phyloP scores from a whole-genome alignment of 2,113 vertebrate genomes.

The Silurus meridionalis region DNA sequence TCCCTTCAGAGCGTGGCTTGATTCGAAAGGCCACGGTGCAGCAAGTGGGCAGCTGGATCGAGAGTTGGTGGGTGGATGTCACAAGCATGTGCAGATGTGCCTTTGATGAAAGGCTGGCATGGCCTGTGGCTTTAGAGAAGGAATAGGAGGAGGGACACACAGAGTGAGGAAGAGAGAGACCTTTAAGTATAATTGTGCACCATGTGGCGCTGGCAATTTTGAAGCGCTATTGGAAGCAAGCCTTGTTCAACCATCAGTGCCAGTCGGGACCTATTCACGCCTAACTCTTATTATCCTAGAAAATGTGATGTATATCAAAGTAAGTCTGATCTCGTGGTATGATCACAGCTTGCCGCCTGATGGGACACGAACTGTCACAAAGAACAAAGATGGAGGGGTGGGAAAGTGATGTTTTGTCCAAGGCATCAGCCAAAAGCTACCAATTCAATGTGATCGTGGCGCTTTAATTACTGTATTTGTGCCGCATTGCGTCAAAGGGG shows the following conservation, averaged over 20 bases:
- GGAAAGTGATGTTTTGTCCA: conserved; percentile 39
- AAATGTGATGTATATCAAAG: background rate
- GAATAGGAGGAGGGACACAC: conserved; percentile 18
- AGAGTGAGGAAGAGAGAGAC: background rate
- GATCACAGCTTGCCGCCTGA: conserved; percentile 20
- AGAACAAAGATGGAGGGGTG: conserved; percentile 41
- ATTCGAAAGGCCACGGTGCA: conserved; percentile 48
- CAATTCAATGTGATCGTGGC: conserved; percentile 43
- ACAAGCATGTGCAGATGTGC: conserved; percentile 60
- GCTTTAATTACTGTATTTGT: conserved; percentile 74
- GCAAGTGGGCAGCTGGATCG: conserved; percentile 33
- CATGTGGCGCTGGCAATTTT: conserved; percentile 12
- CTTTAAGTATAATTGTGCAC: conserved; percentile 46
- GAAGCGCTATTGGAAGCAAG: background rate
- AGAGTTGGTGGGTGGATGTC: conserved; percentile 43
- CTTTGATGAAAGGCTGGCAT: conserved; percentile 53
- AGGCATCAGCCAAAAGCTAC: conserved; percentile 48
- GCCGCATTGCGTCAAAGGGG: conserved; percentile 65
- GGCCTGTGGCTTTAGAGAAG: conserved; percentile 40
- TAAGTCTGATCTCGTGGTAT: conserved; percentile 14
- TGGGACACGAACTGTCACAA: conserved; percentile 23
- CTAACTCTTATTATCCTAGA: conserved; percentile 10
- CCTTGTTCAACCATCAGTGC: conserved; percentile 27
- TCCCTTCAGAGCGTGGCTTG: conserved; percentile 56
- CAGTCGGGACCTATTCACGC: background rate